These are phyloP conservation scores for Coregonus suidteri DNA, from an alignment of 2,797 vertebrate species.

Conservation along the genomic window DNA sequence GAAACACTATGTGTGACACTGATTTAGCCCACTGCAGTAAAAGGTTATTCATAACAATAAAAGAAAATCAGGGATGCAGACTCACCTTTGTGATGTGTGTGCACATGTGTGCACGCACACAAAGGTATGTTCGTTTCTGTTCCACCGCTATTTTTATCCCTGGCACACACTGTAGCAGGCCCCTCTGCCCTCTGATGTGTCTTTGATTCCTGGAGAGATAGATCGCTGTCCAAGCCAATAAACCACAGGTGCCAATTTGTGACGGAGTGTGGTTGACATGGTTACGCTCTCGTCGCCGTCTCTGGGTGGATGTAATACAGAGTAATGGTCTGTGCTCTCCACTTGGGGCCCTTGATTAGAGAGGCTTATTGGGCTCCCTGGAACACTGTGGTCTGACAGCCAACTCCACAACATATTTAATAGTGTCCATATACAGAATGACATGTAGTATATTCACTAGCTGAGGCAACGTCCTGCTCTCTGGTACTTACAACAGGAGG, in stretches of 20 bases:
- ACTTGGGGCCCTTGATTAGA: slow-evolving; percentile 25
- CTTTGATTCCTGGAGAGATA: slow-evolving; percentile 44
- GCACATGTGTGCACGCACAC: too few relatives aligned
- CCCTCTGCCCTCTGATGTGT: slow-evolving; percentile 17
- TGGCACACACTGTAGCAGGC: background rate
- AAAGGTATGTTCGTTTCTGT: slow-evolving; percentile 9
- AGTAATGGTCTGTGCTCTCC: slow-evolving; percentile 36
- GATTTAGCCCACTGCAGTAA: background rate
- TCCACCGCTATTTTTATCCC: slow-evolving; percentile 25
- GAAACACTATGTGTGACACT: too few relatives aligned
- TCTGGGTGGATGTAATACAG: slow-evolving; percentile 40
- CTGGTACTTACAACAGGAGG: background rate
- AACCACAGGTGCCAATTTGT: slow-evolving; percentile 37
- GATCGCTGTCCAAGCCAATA: slow-evolving; percentile 41
- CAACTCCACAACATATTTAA: too few relatives aligned
- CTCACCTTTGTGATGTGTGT: too few relatives aligned
- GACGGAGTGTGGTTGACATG: slow-evolving; percentile 43
- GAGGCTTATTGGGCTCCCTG: slow-evolving; percentile 39
- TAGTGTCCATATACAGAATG: background rate
- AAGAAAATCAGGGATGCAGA: too few relatives aligned
- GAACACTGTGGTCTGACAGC: slow-evolving; percentile 7
- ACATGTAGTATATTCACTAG: background rate
- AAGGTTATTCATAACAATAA: background rate
- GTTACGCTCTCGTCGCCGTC: slow-evolving; percentile 35
- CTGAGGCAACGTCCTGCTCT: slow-evolving; percentile 25